Conservation (phyloP, 1,140 invertebrate species). For the Theocolax elegans region DNA sequence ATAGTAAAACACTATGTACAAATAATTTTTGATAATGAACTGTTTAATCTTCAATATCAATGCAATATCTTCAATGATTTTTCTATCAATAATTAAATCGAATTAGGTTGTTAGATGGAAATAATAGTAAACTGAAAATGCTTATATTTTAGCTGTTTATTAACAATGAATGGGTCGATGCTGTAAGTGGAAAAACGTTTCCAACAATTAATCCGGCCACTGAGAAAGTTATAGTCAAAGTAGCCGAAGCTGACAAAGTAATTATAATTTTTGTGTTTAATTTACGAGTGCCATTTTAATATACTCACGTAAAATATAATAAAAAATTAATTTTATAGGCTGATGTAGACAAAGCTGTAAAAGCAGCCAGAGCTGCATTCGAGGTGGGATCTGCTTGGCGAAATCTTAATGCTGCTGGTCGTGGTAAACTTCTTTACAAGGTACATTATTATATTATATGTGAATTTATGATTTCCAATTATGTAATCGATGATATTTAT, state of each 20-base stretch:
- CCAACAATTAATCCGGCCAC: slow-evolving; percentile 71
- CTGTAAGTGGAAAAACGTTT: slow-evolving; percentile 63
- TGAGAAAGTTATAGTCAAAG: slow-evolving; percentile 56
- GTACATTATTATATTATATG: slow-evolving; percentile 39
- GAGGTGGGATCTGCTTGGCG: slow-evolving; percentile 73
- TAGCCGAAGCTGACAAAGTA: slow-evolving; percentile 69
- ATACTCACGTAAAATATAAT: not conserved
- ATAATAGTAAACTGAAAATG: no score
- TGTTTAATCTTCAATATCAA: no score
- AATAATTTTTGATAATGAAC: no score
- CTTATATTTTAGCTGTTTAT: slow-evolving; percentile 72
- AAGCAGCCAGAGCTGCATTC: slow-evolving; percentile 71
- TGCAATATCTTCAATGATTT: no score
- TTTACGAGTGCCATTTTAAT: not conserved
- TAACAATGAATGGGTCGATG: slow-evolving; percentile 75
- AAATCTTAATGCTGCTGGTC: slow-evolving; percentile 76
- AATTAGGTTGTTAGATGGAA: no score
- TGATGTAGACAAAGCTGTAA: slow-evolving; percentile 69
- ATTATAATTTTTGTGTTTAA: not conserved
- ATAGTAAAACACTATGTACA: no score
- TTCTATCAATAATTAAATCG: no score
- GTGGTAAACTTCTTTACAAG: slow-evolving; percentile 70
- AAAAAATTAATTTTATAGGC: slow-evolving; percentile 50
- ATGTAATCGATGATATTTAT: not conserved
- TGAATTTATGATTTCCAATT: not conserved